These are phyloP conservation scores for Panagrolaimus sp. DNA, from an alignment of 1,140 invertebrate species.

Conservation along the genomic window DNA sequence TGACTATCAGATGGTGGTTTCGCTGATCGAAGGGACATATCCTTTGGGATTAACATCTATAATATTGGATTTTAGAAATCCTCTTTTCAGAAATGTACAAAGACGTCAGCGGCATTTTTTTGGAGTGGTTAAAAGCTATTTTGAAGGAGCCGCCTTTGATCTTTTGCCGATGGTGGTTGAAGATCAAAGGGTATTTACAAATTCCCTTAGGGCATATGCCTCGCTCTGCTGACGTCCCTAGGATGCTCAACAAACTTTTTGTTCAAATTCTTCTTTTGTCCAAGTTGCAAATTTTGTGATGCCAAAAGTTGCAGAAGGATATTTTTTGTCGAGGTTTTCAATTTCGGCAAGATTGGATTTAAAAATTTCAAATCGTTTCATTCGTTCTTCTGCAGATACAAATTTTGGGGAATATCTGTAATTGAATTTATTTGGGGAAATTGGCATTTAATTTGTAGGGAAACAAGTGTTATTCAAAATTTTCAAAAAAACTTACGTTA, in stretches of 20 bases:
- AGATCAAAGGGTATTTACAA: too few species aligned
- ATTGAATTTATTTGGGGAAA: too few species aligned
- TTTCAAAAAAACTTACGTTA: background rate
- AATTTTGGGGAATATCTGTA: background rate
- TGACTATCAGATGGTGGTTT: background rate
- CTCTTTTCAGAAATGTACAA: too few species aligned
- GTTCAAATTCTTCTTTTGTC: conserved; percentile 8
- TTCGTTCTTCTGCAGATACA: background rate
- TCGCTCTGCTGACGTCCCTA: too few species aligned
- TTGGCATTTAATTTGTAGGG: too few species aligned
- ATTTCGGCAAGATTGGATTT: conserved; percentile 5
- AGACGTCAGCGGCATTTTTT: too few species aligned
- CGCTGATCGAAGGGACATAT: background rate
- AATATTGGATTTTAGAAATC: background rate
- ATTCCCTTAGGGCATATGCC: too few species aligned
- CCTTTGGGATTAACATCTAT: background rate
- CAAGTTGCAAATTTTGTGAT: conserved; percentile 11
- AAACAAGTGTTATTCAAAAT: too few species aligned
- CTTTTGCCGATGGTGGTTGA: too few species aligned
- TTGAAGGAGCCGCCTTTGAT: too few species aligned
- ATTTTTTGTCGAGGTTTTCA: background rate
- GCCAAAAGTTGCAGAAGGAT: background rate
- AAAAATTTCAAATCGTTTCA: background rate
- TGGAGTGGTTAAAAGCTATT: too few species aligned
- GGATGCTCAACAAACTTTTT: background rate